Base-by-base conservation (phyloP, 2,888 invertebrate genomes). In the Ommatoiulus sabulosus region DNA sequence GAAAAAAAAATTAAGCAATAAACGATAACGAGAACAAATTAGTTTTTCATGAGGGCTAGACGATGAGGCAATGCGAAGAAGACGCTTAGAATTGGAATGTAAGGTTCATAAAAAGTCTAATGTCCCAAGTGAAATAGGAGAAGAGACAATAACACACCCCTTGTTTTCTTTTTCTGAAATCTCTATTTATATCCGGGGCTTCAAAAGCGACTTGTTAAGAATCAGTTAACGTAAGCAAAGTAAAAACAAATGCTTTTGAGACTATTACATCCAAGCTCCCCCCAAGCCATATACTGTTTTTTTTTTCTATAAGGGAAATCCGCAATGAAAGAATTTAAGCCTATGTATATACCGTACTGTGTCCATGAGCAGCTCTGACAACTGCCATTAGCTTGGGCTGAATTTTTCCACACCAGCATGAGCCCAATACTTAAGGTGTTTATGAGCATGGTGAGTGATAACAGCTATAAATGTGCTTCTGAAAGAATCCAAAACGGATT, bases 141-240 rank as follows among this genome's bases (percentile, higher is more conserved):
- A 72, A 24, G 20, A 24, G 2, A n/a, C 72, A 72, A 72, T 72
- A 72, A 63, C 24, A 72, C 72, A 72, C 72, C 72, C 72, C 72
- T 72, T 72, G 72, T 72, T 72, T 72, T 72, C 72, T 72, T 72
- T 72, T 72, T 72, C 72, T 24, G 7, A 72, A 72, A 8, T n/a
- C 72, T 72, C 72, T 72, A 72, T 72, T 72, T 72, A 72, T 72
- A 72, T 72, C 72, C 24, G 5, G 72, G 72, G 72, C 72, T 72
- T 72, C 8, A 72, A 72, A 72, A 72, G 72, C 72, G 72, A 72
- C 72, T 72, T 72, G 72, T 72, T 72, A 72, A 72, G 72, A 72
- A 20, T 20, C 72, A 72, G 72, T 72, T 72, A 72, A 72, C 72
- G 72, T 72, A 72, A 72, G 63, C 63, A n/a, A 63, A 63, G 63